Evolutionary conservation across 2,113 vertebrate genomes (phyloP).

Genomic region (Isichthys henryi): DNA sequence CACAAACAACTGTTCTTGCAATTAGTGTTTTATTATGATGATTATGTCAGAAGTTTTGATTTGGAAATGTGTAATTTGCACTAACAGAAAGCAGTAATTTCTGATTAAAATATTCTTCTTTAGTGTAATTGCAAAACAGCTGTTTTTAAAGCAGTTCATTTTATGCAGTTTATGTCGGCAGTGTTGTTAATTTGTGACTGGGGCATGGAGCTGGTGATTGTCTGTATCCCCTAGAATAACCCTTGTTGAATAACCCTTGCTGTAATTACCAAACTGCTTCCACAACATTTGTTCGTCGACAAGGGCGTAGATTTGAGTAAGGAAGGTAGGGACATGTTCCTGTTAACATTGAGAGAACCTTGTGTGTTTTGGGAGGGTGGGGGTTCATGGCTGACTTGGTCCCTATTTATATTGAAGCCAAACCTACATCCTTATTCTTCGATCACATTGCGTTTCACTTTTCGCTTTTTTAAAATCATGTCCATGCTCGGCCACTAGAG

Average conservation of each 20-base stretch:
- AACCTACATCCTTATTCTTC: neutral
- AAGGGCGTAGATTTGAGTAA: neutral
- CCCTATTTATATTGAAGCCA: neutral
- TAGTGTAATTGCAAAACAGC: neutral
- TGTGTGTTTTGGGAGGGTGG: neutral
- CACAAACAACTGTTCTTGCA: neutral
- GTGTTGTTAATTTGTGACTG: neutral
- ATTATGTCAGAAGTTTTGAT: neutral
- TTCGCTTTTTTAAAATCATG: neutral
- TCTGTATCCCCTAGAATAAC: neutral
- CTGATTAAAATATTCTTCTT: neutral
- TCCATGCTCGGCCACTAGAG: neutral
- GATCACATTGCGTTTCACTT: neutral
- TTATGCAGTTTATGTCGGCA: neutral
- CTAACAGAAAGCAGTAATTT: neutral
- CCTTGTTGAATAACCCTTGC: neutral
- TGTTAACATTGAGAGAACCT: neutral
- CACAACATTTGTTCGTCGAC: neutral
- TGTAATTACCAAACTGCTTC: neutral
- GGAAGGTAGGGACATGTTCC: neutral
- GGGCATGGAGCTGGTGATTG: neutral
- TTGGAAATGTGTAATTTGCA: neutral
- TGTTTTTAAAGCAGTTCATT: neutral
- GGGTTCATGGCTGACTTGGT: neutral
- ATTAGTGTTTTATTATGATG: neutral